Conservation (phyloP, 2,888 invertebrate species). For the Euphydryas editha region DNA sequence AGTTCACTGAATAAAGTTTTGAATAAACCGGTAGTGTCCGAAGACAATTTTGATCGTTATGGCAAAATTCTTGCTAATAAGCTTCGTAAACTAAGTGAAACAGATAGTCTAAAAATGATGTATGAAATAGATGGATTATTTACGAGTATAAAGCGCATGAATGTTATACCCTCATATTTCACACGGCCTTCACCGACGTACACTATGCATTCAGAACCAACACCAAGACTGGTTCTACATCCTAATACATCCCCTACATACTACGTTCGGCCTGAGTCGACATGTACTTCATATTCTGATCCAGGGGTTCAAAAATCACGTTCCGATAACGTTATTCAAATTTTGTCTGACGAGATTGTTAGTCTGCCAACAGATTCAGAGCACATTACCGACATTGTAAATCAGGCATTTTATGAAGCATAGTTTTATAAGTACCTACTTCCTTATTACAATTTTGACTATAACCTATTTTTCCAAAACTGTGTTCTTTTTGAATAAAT, state of each 20-base stretch:
- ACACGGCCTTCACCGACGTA: background rate
- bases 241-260: constrained; percentile 28
- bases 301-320: too few species aligned
- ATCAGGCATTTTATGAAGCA: too few species aligned
- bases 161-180: background rate
- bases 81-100: constrained; percentile 36
- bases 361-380: too few species aligned
- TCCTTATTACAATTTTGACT: too few species aligned
- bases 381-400: too few species aligned
- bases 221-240: constrained; percentile 3
- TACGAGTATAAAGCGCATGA: background rate
- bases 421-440: too few species aligned
- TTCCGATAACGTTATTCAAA: too few species aligned
- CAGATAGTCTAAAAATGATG: background rate
- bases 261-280: constrained; percentile 11
- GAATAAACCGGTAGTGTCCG: constrained; percentile 15
- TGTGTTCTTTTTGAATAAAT: too few species aligned
- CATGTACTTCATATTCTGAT: constrained; percentile 14
- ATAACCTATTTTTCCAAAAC: too few species aligned
- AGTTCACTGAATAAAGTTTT: constrained; percentile 8
- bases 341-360: too few species aligned
- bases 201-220: constrained; percentile 1
- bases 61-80: constrained; percentile 44
- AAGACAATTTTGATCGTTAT: constrained; percentile 45
- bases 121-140: background rate